Conservation (phyloP, 2,888 invertebrate species). For the Tipula confusa region DNA sequence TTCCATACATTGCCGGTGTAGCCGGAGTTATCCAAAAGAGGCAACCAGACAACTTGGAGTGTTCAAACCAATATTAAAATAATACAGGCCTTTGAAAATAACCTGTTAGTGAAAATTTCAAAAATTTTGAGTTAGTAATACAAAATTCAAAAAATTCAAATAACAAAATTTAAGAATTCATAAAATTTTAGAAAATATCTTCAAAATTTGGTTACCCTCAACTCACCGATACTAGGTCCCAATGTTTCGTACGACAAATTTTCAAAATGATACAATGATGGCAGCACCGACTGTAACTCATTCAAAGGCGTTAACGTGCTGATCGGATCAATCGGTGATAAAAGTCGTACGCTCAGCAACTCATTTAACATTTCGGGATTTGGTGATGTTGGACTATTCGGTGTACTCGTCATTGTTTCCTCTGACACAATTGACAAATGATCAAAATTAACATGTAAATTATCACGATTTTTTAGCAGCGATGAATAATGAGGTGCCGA, state of each 20-base stretch:
- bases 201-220: background rate
- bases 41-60: too few relatives aligned
- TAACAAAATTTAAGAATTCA: background rate
- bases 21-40: too few relatives aligned
- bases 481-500: slow-evolving; percentile 40
- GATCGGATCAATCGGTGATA: background rate
- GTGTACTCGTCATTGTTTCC: slow-evolving; percentile 54
- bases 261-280: slow-evolving; percentile 49
- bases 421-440: slow-evolving; percentile 73
- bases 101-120: background rate
- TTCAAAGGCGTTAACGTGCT: slow-evolving; percentile 32
- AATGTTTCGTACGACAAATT: slow-evolving; percentile 47
- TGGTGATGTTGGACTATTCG: slow-evolving; percentile 34
- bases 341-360: background rate
- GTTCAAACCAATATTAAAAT: too few relatives aligned
- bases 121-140: background rate
- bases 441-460: slow-evolving; percentile 59
- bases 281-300: slow-evolving; percentile 46
- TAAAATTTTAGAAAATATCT: background rate
- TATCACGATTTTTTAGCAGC: slow-evolving; percentile 45
- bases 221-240: slow-evolving; percentile 41
- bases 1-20: too few relatives aligned
- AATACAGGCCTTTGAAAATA: too few relatives aligned
- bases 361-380: background rate
- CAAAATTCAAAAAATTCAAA: background rate